These are phyloP conservation scores for Drosophila azteca DNA, from an alignment of 1,140 invertebrate species.

Conservation along the genomic window DNA sequence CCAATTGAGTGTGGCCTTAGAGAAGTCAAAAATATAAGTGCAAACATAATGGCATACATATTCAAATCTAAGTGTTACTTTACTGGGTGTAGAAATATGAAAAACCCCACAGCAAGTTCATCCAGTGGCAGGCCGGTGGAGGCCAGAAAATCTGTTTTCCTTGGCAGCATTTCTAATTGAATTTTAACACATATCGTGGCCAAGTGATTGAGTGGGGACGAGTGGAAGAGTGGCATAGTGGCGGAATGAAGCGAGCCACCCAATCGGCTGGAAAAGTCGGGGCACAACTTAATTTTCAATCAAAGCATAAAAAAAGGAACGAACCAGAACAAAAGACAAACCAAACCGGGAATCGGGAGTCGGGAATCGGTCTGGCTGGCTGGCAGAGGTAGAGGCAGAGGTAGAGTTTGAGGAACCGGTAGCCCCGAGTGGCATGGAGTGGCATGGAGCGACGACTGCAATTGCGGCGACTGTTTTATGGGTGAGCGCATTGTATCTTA, in stretches of 20 bases:
- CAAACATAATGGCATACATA: no score
- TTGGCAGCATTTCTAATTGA: constrained; percentile 47
- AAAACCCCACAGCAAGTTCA: not conserved
- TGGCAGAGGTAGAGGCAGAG: constrained; percentile 27
- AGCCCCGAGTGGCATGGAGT: constrained; percentile 10
- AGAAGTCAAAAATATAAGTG: no score
- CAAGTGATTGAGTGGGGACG: constrained; percentile 18
- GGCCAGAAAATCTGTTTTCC: not conserved
- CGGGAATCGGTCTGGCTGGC: constrained; percentile 11
- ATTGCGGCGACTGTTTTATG: constrained; percentile 48
- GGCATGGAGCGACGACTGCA: constrained; percentile 5
- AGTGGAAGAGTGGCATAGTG: not conserved
- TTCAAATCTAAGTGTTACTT: no score
- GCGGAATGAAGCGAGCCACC: constrained; percentile 12
- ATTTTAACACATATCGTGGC: constrained; percentile 41
- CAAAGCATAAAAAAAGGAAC: constrained; percentile 18
- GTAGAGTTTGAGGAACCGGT: constrained; percentile 39
- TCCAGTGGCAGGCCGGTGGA: no score
- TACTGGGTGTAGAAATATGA: no score
- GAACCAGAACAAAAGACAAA: constrained; percentile 30
- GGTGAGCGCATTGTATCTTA: constrained; percentile 39
- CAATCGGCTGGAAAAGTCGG: constrained; percentile 26
- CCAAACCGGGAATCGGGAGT: constrained; percentile 5
- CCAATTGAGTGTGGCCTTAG: not conserved
- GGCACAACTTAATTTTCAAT: constrained; percentile 74